Evolutionary conservation across 2,888 invertebrate genomes (phyloP).

Genomic region (Parnassius apollo): DNA sequence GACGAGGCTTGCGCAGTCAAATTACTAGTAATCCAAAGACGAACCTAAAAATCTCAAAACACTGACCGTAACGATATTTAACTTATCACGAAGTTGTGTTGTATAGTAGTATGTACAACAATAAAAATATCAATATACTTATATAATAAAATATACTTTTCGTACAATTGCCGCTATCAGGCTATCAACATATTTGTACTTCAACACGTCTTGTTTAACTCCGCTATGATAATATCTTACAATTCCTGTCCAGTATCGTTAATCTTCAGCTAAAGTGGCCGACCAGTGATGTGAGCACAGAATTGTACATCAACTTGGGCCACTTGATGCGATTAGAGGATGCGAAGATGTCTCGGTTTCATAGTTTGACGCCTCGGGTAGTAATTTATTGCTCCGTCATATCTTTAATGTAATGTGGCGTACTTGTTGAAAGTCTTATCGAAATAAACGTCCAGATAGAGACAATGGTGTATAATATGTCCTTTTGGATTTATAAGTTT

Average conservation of each 20-base stretch:
- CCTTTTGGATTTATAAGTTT: no score
- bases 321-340: slow-evolving; percentile 28
- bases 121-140: no score
- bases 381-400: slow-evolving; percentile 16
- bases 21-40: no score
- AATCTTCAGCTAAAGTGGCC: slow-evolving; percentile 29
- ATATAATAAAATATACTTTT: no score
- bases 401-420: slow-evolving; percentile 11
- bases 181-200: slow-evolving; percentile 27
- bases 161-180: slow-evolving; percentile 11
- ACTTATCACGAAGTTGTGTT: no score
- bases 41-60: no score
- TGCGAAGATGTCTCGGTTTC: slow-evolving; percentile 12
- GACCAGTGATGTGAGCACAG: slow-evolving; percentile 29
- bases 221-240: slow-evolving; percentile 30
- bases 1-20: no score
- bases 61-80: no score
- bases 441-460: neutral
- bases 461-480: no score
- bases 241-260: slow-evolving; percentile 32
- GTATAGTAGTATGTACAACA: no score
- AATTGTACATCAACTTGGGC: slow-evolving; percentile 28
- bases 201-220: slow-evolving; percentile 27
- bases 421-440: slow-evolving; percentile 6
- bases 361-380: slow-evolving; percentile 20